These are phyloP conservation scores for Lamellibrachia satsuma DNA, from an alignment of 2,888 invertebrate genomes.

Conservation along the genomic window DNA sequence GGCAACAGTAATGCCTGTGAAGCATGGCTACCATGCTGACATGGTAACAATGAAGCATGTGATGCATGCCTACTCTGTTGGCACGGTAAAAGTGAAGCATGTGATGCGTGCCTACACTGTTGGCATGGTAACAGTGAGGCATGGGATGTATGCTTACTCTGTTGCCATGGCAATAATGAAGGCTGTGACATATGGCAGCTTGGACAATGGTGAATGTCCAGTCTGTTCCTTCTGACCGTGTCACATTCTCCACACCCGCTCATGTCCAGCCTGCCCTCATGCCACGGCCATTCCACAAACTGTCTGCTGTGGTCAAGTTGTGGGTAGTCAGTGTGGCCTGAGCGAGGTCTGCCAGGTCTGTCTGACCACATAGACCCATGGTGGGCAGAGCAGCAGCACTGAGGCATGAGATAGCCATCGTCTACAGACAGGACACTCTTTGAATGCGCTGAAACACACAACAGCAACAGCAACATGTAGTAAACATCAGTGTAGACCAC, in stretches of 20 bases:
- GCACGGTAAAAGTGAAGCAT: neutral
- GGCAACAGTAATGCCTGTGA: neutral
- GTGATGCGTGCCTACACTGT: neutral
- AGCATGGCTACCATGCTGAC: neutral
- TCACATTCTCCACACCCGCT: neutral
- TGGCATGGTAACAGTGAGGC: neutral
- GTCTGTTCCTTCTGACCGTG: neutral
- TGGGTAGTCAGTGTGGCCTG: neutral
- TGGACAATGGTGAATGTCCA: neutral
- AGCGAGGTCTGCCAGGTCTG: too few relatives aligned
- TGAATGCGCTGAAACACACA: neutral
- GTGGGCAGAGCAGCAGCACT: neutral
- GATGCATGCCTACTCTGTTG: neutral
- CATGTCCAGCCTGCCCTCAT: neutral
- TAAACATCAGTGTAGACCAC: neutral
- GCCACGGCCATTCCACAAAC: neutral
- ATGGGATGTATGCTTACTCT: neutral
- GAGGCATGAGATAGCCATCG: neutral
- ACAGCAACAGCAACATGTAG: neutral
- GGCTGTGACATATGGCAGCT: neutral
- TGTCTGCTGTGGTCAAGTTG: neutral
- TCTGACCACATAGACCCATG: neutral
- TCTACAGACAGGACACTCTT: neutral
- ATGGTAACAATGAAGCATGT: neutral
- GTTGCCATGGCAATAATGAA: neutral